Base-by-base conservation (phyloP, 2,113 vertebrate species). In the Rhagologus leucostigma region DNA sequence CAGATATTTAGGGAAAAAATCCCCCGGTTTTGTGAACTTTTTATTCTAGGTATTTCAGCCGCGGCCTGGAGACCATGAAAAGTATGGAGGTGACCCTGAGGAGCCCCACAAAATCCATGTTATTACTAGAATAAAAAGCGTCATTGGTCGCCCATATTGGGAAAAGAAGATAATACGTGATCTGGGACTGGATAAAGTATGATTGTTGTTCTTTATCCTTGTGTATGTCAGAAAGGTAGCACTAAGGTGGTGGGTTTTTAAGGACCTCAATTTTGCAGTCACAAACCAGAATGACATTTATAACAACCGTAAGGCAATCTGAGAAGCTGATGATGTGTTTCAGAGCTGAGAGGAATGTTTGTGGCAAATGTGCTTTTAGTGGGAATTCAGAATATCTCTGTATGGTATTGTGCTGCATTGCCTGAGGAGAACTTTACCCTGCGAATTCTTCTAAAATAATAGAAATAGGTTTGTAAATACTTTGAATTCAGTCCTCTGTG, bases 71-170 rank as follows among this genome's bases (percentile, higher is more conserved):
- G 99, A 99, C 87, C 99, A 99, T 93, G 98, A 99, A 37, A 99
- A 99, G 80, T 99, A 99, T 33, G 99, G 99, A 27, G 99, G 99
- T 6, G 97, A 99, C 95, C 99, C 99, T 59, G 96, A 99, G 24
- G 97, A 99, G 46, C 99, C 99, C 46, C 99, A 99, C 90, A 99
- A 99, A 97, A 96, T 99, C 33, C 99, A 99, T 1, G 79, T 99
- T 74, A 70, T 99, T 86, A 99, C 98, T 5, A 98, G 99, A 81
- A 98, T 99, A 74, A 99, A 95, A 97, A 98, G 98, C 91, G 96
- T 89, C 16, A 73, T 97, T 67, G 89, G 99, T 33, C 98, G 99
- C 64, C 99, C 99, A 0, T 99, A 99, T 67, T 99, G 99, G 99
- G 99, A 99, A 96, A 99, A 99, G 95, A 98, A 99, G 35, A 95